These are phyloP conservation scores for Dynastes maya DNA, from an alignment of 2,888 invertebrate genomes.

Conservation along the genomic window DNA sequence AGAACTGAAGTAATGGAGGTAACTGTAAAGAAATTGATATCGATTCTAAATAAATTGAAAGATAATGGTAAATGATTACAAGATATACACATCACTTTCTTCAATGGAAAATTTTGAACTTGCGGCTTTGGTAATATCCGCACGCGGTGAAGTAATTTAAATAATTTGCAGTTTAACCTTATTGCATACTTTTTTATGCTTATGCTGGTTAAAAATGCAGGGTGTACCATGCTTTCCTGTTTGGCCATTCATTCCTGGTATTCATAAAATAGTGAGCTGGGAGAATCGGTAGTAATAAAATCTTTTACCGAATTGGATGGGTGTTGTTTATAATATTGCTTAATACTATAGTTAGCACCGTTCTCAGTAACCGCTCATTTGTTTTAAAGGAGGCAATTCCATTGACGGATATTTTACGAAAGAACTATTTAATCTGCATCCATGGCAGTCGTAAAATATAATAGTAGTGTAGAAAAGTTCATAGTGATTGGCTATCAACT, in stretches of 20 bases:
- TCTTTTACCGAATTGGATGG: conserved; percentile 9
- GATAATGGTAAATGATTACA: neutral
- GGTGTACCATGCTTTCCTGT: neutral
- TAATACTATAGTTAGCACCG: conserved; percentile 15
- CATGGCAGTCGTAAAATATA: neutral
- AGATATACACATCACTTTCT: neutral
- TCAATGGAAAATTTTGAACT: neutral
- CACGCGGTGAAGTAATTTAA: conserved; percentile 16
- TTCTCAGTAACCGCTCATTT: conserved; percentile 14
- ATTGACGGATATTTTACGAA: neutral
- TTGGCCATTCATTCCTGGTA: neutral
- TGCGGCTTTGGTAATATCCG: neutral
- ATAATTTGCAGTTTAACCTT: conserved; percentile 9
- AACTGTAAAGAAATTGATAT: conserved; percentile 9
- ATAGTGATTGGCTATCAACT: neutral
- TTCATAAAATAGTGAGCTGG: conserved; percentile 6
- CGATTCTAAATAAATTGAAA: neutral
- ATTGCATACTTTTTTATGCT: neutral
- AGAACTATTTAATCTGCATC: too few species aligned
- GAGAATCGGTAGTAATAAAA: conserved; percentile 15
- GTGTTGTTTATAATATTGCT: conserved; percentile 11
- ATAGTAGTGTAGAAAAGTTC: neutral
- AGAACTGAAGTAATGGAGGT: neutral
- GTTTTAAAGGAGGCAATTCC: neutral
- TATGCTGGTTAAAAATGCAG: neutral